phyloP scores from a whole-genome alignment of 2,797 vertebrate species.

The Premnoplex brunnescens region DNA sequence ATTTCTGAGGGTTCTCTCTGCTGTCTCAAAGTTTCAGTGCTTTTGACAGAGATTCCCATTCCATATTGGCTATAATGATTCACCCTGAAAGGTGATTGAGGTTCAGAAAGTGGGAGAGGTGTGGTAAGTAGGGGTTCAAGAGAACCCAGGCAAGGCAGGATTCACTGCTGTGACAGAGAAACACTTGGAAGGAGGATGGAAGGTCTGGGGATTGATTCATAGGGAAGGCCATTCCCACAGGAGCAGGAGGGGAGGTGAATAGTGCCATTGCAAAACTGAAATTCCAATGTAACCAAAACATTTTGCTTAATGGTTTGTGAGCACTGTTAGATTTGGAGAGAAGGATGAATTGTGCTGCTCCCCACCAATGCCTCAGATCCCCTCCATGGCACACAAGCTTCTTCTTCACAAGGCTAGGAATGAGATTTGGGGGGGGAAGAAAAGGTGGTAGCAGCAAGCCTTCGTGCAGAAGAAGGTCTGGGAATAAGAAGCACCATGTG shows the following conservation, averaged over 20 bases:
- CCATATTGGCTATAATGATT: background rate
- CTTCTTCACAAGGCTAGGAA: background rate
- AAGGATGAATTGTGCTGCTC: background rate
- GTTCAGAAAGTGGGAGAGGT: background rate
- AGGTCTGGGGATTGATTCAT: background rate
- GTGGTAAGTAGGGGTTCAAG: background rate
- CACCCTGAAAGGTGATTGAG: background rate
- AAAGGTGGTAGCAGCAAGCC: background rate
- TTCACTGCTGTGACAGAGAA: background rate
- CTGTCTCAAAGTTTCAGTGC: rapidly evolving
- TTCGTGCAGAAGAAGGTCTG: background rate
- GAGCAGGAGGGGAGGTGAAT: background rate
- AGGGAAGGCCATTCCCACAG: background rate
- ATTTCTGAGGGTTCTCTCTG: background rate
- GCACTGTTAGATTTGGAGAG: background rate
- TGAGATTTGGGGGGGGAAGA: no score
- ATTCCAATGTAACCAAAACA: background rate
- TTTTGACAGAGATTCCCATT: background rate
- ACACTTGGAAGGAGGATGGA: background rate
- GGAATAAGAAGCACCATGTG: background rate
- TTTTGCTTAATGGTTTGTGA: background rate
- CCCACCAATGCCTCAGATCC: background rate
- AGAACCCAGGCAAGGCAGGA: background rate
- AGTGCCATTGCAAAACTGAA: background rate
- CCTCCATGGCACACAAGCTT: background rate